Evolutionary conservation across 2,888 invertebrate genomes (phyloP), one percentile per base, ranked within the genome.

Genomic region (Agrotis segetum): DNA sequence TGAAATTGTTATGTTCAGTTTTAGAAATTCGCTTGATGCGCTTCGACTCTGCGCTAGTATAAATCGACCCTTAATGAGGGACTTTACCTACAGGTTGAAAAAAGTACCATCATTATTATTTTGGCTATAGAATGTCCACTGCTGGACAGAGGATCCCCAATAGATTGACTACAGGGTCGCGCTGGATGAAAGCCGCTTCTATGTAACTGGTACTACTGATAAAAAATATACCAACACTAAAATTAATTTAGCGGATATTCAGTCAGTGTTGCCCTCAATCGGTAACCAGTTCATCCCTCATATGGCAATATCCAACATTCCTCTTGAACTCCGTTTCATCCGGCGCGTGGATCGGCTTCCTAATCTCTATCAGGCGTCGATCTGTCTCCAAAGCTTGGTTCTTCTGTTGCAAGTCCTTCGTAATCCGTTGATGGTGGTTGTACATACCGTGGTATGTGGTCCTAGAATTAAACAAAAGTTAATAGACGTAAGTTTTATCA

Each of bases 351-450:
- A 97, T 85, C 1, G 97, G 97, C 53, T 93, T 92, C 65, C 98
- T 96, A 83, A 98, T 96, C 87, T 98, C 98, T 7, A 98, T 92
- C 63, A 98, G 97, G 71, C 98, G 96, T 29, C 98, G 96, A 88
- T 98, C 98, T 0, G 98, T 98, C 95, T 97, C 97, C 74, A 98
- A 91, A 0, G 98, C 97, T 83, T 98, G 98, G 87, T 97, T 97
- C 90, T 98, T 98, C 89, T 98, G 97, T 56, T 97, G 96, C 81
- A 98, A 91, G 88, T 98, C 98, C 24, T 97, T 96, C 64, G 97
- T 97, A 4, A 98, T 96, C 3, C 97, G 96, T 65, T 94, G 91
- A 69, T 94, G 91, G 73, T 96, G 94, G 67, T 93, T 93, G 85
- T 91, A 92, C 92, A 96, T 93, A 13, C 94, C 94, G 86, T 97